A percentile compares a stretch with the other conserved stretches of the same genome.
phyloP scores from a whole-genome alignment of 2,797 vertebrate genomes.

The Leptodactylus fallax region DNA sequence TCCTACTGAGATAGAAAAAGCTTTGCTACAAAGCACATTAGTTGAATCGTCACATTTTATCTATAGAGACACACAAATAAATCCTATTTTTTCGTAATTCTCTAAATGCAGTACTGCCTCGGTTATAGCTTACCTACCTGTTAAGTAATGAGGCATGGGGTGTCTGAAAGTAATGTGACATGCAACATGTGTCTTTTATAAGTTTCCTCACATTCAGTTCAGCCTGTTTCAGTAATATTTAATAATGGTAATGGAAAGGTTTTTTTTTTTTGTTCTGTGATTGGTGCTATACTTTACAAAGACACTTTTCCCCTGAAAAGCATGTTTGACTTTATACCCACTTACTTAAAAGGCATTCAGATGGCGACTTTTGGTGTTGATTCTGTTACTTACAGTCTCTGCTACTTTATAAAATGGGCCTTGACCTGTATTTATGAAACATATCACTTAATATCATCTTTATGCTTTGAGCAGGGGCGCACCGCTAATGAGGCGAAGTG shows the following conservation, averaged over 20 bases:
- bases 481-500: too few relatives aligned
- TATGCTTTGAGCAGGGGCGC: too few relatives aligned
- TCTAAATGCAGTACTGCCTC: background rate
- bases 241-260: too few relatives aligned
- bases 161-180: background rate
- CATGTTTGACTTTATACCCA: too few relatives aligned
- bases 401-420: too few relatives aligned
- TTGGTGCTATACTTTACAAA: background rate
- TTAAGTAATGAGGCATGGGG: background rate
- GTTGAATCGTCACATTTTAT: conserved; percentile 38
- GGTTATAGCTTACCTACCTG: background rate
- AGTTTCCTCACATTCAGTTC: background rate
- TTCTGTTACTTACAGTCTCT: too few relatives aligned
- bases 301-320: background rate
- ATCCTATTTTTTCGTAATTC: conserved; percentile 13
- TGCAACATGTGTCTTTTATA: background rate
- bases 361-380: too few relatives aligned
- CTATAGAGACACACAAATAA: conserved; percentile 41
- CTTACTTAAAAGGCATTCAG: too few relatives aligned
- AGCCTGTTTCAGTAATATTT: background rate
- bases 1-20: conserved; percentile 55
- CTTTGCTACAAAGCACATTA: conserved; percentile 39
- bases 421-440: too few relatives aligned
- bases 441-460: too few relatives aligned
- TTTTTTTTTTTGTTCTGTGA: background rate